A percentile compares a stretch with the other conserved stretches of the same genome.
Evolutionary conservation across 2,113 vertebrate species (phyloP).

Genomic region (Rhinolophus sinicus): DNA sequence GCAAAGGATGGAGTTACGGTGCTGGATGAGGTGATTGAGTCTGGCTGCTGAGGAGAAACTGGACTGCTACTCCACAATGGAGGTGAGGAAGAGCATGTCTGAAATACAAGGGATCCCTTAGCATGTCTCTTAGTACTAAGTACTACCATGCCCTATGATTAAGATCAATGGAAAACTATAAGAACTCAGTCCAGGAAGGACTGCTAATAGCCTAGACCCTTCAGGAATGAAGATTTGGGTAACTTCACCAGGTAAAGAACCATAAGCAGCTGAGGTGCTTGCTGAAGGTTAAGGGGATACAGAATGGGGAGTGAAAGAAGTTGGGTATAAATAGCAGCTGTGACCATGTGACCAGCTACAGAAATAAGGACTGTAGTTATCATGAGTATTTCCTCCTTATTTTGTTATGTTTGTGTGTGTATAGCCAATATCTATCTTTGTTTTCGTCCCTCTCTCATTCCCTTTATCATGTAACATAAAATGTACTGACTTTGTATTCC

Average conservation of each 20-base stretch:
- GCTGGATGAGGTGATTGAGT: neutral
- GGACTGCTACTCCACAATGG: neutral
- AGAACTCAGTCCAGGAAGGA: neutral
- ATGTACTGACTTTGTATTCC: neutral
- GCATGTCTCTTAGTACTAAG: neutral
- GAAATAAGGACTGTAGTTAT: neutral
- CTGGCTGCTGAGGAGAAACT: neutral
- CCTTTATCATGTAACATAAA: neutral
- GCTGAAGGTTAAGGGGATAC: neutral
- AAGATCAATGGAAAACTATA: neutral
- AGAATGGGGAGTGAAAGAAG: neutral
- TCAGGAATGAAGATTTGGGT: neutral
- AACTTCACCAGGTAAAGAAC: neutral
- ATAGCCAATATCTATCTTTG: neutral
- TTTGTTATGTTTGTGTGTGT: neutral
- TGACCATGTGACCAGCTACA: too few species aligned
- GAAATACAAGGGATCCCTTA: neutral
- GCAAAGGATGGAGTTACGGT: neutral
- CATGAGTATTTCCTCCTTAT: neutral
- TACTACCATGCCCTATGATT: neutral
- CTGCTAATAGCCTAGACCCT: neutral
- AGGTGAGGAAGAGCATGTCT: neutral
- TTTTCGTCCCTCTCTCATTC: neutral
- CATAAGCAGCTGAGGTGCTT: neutral
- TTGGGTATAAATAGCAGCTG: neutral